Base-by-base conservation (phyloP, 2,888 invertebrate species). In the Strigamia crassipes region DNA sequence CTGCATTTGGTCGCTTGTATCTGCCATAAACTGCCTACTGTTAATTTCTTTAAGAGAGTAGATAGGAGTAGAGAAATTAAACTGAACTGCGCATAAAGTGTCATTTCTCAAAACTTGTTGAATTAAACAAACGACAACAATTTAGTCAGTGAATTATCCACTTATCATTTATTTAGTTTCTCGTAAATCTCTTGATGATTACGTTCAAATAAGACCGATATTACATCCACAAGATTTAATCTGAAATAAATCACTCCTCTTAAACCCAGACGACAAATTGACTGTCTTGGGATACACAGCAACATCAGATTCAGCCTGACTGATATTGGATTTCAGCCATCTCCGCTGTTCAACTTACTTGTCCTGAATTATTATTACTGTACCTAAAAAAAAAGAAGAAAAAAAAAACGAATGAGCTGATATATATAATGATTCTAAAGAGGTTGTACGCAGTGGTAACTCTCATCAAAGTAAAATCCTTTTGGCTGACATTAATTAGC, bases 221-320 rank as follows among this genome's bases (percentile, higher is more conserved):
- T 56, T 56, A 56, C 56, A 18, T 56, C 56, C 56, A 18, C 56
- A 56, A 18, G 56, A 56, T 56, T 56, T 56, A 56, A 56, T 56
- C 56, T 56, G 56, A 56, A 56, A 56, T 56, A 56, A 56, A 56
- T 56, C 56, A 56, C 56, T 56, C 21, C 56, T n/a, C 56, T 56
- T 56, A 56, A 56, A 56, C 56, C 56, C 56, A 46, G 18, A 56
- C 56, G 56, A 56, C 56, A 56, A 56, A 56, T 56, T 56, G 56
- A n/a, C 56, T 56, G 56, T 56, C 56, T 56, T 56, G 56, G 18
- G 56, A 56, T 56, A 56, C 56, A 56, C 56, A 56, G 56, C 56
- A 56, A 56, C 56, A 56, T 56, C 18, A 56, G 56, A 56, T 56
- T 56, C 56, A 56, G 56, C 56, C 56, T 56, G 56, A 56, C 56